Evolutionary conservation across 2,797 vertebrate genomes (phyloP).

Genomic region (Rhinichthys osculus): DNA sequence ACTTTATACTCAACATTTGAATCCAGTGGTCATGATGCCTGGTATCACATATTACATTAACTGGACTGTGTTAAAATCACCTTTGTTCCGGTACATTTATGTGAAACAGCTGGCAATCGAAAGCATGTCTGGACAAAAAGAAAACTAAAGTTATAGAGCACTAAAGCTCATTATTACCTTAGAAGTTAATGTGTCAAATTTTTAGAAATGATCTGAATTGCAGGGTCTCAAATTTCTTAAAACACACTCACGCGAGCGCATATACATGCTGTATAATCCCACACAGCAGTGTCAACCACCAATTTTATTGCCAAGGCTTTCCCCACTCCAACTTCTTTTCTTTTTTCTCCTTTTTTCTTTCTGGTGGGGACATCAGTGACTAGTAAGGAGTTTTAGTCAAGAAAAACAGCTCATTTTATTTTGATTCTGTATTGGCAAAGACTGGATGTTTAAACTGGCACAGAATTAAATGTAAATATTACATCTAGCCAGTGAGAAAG

Average conservation of each 20-base stretch:
- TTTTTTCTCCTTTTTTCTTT: background rate
- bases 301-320: slow-evolving; percentile 81
- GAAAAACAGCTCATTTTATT: slow-evolving; percentile 35
- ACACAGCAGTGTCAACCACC: slow-evolving; percentile 58
- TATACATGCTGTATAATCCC: background rate
- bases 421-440: slow-evolving; percentile 30
- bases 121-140: background rate
- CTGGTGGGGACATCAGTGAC: background rate
- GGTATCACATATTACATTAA: background rate
- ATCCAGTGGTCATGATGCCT: no score
- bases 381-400: slow-evolving; percentile 60
- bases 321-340: slow-evolving; percentile 58
- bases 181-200: background rate
- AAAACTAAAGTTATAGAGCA: background rate
- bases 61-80: background rate
- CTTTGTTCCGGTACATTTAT: background rate
- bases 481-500: slow-evolving; percentile 3
- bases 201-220: background rate
- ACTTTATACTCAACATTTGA: no score
- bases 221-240: background rate
- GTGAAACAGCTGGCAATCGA: background rate
- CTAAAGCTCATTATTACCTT: background rate
- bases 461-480: slow-evolving; percentile 32
- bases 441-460: slow-evolving; percentile 49
- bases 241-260: slow-evolving; percentile 12